Percentiles rank a stretch among this genome's conserved stretches.
Conservation (phyloP, 2,888 invertebrate genomes). For the Drosophila basisetae region DNA sequence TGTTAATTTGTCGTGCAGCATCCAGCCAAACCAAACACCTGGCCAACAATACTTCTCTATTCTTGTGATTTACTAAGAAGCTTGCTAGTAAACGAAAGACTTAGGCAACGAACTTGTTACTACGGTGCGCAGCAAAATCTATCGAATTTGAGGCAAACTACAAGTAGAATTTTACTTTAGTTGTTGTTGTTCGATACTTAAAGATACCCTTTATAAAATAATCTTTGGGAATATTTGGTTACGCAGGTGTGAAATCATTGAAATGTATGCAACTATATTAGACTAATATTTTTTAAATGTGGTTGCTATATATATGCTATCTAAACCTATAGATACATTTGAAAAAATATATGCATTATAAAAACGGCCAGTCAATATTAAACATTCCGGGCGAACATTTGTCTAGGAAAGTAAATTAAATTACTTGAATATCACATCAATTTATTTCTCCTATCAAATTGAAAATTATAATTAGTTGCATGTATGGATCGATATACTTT, state of each 20-base stretch:
- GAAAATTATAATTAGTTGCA: background rate
- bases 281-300: background rate
- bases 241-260: background rate
- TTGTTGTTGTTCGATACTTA: background rate
- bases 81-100: slow-evolving; percentile 49
- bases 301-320: background rate
- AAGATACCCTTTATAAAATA: slow-evolving; percentile 5
- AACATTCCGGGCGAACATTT: background rate
- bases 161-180: background rate
- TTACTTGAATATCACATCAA: background rate
- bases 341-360: background rate
- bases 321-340: background rate
- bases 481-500: background rate
- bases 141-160: slow-evolving; percentile 5
- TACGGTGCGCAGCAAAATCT: slow-evolving; percentile 5
- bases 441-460: background rate
- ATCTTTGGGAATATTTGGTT: background rate
- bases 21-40: slow-evolving; percentile 45
- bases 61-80: slow-evolving; percentile 17
- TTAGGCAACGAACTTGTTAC: slow-evolving; percentile 60
- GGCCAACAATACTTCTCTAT: slow-evolving; percentile 26
- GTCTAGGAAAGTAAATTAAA: background rate
- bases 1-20: slow-evolving; percentile 76
- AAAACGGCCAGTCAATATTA: background rate
- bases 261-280: background rate